These are phyloP conservation scores for Myotis myotis DNA, from an alignment of 2,797 vertebrate genomes.

Conservation along the genomic window DNA sequence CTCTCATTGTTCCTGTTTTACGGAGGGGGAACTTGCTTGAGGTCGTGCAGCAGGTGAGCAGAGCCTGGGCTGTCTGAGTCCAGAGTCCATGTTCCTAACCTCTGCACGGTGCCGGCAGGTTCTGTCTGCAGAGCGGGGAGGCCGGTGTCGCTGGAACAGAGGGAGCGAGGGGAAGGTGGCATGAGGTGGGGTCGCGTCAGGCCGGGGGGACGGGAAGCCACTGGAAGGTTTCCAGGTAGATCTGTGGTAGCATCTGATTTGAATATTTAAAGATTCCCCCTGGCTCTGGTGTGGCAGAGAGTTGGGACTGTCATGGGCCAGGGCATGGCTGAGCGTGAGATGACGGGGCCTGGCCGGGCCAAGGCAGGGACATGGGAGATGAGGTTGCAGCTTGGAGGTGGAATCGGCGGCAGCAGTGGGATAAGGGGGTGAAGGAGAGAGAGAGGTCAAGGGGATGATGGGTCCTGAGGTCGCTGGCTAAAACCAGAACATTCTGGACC, in stretches of 20 bases:
- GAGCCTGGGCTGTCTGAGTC: background rate
- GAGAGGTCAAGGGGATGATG: background rate
- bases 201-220: background rate
- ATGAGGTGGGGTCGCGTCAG: background rate
- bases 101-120: fast-evolving
- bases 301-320: background rate
- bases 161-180: background rate
- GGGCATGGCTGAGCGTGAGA: background rate
- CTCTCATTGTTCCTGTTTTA: background rate
- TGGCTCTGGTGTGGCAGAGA: background rate
- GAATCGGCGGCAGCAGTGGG: too few relatives aligned
- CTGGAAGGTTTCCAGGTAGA: background rate
- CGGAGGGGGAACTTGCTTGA: background rate
- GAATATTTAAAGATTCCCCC: background rate
- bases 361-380: too few relatives aligned
- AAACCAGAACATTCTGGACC: background rate
- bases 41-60: background rate
- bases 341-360: background rate
- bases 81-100: background rate
- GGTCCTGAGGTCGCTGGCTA: background rate
- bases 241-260: background rate
- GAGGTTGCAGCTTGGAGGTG: background rate
- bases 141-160: background rate
- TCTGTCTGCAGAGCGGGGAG: background rate
- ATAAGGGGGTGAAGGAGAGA: background rate